A percentile compares a stretch with the other conserved stretches of the same genome.
Evolutionary conservation across 2,797 vertebrate genomes (phyloP).

Genomic region (Enteromius fasciolatus): DNA sequence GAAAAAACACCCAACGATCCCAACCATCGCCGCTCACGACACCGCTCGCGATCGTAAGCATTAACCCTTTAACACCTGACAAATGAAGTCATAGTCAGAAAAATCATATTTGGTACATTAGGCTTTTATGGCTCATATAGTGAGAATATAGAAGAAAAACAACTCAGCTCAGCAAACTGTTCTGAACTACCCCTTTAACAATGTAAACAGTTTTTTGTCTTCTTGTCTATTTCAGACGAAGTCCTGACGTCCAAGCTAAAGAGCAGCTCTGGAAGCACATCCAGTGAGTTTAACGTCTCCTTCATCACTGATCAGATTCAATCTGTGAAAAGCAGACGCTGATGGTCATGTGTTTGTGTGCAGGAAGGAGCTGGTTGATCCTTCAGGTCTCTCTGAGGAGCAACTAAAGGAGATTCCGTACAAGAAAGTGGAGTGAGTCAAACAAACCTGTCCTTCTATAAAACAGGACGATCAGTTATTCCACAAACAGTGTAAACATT

Average conservation of each 20-base stretch:
- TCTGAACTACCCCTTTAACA: not conserved
- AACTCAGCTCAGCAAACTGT: not conserved
- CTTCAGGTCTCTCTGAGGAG: conserved; percentile 84
- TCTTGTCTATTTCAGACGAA: conserved; percentile 74
- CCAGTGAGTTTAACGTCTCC: conserved; percentile 77
- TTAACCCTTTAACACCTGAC: not conserved
- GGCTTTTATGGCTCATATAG: not conserved
- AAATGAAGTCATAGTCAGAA: not conserved
- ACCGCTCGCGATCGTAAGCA: conserved; percentile 88
- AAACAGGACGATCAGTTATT: not conserved
- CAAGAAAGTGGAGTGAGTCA: conserved; percentile 87
- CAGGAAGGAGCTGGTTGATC: conserved; percentile 88
- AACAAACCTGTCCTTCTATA: not conserved
- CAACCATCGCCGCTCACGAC: conserved; percentile 81
- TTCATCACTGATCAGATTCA: not conserved
- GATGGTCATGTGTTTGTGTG: conserved; percentile 49
- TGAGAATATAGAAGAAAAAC: not conserved
- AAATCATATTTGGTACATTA: not conserved
- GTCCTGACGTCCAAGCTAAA: conserved; percentile 87
- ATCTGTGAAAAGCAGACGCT: not conserved
- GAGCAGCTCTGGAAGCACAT: conserved; percentile 91
- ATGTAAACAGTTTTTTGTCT: too few relatives aligned
- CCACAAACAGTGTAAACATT: not conserved
- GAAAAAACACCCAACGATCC: conserved; percentile 81
- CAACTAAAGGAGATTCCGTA: conserved; percentile 90